Evolutionary conservation across 2,888 invertebrate genomes (phyloP), one percentile per base, ranked within the genome.

Genomic region (Acronicta leporina): DNA sequence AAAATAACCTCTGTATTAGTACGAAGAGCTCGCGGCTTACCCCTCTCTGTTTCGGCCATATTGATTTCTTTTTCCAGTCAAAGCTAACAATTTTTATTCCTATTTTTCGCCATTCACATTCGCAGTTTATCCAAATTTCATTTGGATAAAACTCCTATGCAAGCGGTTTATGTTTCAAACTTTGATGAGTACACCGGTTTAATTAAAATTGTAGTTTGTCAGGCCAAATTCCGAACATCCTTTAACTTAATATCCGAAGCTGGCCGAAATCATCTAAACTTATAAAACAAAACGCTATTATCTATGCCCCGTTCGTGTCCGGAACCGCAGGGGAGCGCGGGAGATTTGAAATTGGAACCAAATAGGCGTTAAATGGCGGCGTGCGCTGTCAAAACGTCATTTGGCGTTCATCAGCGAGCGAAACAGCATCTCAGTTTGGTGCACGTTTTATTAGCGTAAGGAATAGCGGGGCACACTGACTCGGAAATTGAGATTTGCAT

Each of bases 311-410:
- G 84, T 88, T 93, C 91, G 87, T 91, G 92, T 85, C 91, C 91
- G 91, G 90, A 90, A 89, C 88, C 87, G 86, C 88, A 87, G 90
- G 88, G 93, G 92, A 90, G 91, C 91, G 93, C 94, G 91, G 85
- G 85, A 92, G 90, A 94, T 95, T 95, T 94, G 95, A 94, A 92
- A 93, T 94, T 94, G 95, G 94, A 95, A 92, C 92, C 95, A 95
- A 95, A 96, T 95, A 95, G 95, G 95, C 95, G 95, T 95, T 95
- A 95, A 96, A 95, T 95, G 95, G 95, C 95, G 94, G 93, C 95
- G 92, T 90, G 90, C 92, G 91, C 90, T 92, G 92, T 92, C 91
- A 93, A 94, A 94, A 94, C 94, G 86, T 92, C 92, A 92, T 94
- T 94, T 94, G 91, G 88, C 92, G 92, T 92, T 94, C 94, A 94